A percentile compares a stretch with the other conserved stretches of the same genome.
These are phyloP conservation scores for Agrotis segetum DNA, from an alignment of 2,888 invertebrate genomes.

Conservation along the genomic window DNA sequence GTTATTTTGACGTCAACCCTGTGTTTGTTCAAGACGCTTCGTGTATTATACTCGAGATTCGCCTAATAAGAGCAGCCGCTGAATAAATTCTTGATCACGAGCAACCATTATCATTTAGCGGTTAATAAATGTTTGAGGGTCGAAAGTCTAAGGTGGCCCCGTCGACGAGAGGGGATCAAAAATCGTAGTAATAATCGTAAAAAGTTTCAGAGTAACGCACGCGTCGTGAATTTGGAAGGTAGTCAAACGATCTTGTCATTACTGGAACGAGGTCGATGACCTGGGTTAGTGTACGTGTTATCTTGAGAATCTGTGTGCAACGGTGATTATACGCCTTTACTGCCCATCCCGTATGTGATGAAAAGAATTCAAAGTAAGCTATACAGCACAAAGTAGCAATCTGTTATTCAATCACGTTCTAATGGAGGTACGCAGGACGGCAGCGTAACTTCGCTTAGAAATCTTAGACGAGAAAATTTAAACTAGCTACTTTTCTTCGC, in stretches of 20 bases:
- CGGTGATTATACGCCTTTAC: slow-evolving; percentile 57
- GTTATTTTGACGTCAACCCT: slow-evolving; percentile 64
- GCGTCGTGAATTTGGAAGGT: slow-evolving; percentile 84
- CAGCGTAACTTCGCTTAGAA: slow-evolving; percentile 44
- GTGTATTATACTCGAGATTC: slow-evolving; percentile 61
- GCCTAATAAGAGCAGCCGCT: slow-evolving; percentile 71
- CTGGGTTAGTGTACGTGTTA: slow-evolving; percentile 70
- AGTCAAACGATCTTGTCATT: slow-evolving; percentile 81
- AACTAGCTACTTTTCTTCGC: slow-evolving; percentile 31
- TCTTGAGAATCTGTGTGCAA: slow-evolving; percentile 66
- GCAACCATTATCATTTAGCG: slow-evolving; percentile 85
- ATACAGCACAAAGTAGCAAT: slow-evolving; percentile 56
- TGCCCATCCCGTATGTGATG: slow-evolving; percentile 56
- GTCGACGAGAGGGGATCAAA: slow-evolving; percentile 82
- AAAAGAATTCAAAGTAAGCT: slow-evolving; percentile 58
- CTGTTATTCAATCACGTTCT: slow-evolving; percentile 65
- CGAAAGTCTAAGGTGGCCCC: slow-evolving; percentile 81
- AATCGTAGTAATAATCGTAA: slow-evolving; percentile 88
- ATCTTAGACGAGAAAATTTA: slow-evolving; percentile 41
- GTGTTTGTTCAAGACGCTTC: slow-evolving; percentile 57
- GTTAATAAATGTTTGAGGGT: slow-evolving; percentile 84
- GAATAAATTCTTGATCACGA: slow-evolving; percentile 83
- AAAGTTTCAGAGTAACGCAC: slow-evolving; percentile 86
- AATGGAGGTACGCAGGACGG: slow-evolving; percentile 50
- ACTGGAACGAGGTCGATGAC: slow-evolving; percentile 74